Evolutionary conservation across 2,113 vertebrate species (phyloP).

Genomic region (Scomber japonicus): DNA sequence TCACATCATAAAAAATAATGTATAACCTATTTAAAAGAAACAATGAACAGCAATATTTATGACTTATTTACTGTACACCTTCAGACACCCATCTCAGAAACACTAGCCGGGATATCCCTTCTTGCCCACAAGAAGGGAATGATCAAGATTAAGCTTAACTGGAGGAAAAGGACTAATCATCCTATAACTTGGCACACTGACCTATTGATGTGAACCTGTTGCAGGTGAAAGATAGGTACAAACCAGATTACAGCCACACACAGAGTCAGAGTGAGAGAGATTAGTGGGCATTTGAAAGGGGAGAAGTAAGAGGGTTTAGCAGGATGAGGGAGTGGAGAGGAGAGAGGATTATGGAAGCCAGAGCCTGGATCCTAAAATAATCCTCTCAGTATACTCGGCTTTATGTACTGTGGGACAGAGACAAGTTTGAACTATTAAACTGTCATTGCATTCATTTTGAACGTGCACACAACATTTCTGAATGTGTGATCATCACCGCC

Average conservation of each 20-base stretch:
- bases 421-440: conserved; percentile 52
- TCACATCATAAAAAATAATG: too few relatives aligned
- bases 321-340: conserved; percentile 79
- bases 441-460: conserved; percentile 43
- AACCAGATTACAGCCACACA: conserved; percentile 72
- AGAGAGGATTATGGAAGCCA: conserved; percentile 82
- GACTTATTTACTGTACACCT: too few relatives aligned
- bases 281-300: conserved; percentile 75
- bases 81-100: too few relatives aligned
- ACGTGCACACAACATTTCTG: conserved; percentile 21
- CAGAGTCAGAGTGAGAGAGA: conserved; percentile 61
- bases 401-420: conserved; percentile 60
- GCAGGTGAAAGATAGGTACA: conserved; percentile 69
- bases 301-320: conserved; percentile 81
- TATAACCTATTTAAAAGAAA: too few relatives aligned
- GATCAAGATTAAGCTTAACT: too few relatives aligned
- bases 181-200: conserved; percentile 62
- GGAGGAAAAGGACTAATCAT: background rate
- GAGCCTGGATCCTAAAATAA: conserved; percentile 84
- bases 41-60: too few relatives aligned
- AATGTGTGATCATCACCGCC: conserved; percentile 5
- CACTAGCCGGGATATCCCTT: too few relatives aligned
- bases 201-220: conserved; percentile 66
- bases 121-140: too few relatives aligned
- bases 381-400: conserved; percentile 77